Evolutionary conservation across 2,888 invertebrate genomes (phyloP), one percentile per base, ranked within the genome.

Genomic region (Falcaria lacertinaria): DNA sequence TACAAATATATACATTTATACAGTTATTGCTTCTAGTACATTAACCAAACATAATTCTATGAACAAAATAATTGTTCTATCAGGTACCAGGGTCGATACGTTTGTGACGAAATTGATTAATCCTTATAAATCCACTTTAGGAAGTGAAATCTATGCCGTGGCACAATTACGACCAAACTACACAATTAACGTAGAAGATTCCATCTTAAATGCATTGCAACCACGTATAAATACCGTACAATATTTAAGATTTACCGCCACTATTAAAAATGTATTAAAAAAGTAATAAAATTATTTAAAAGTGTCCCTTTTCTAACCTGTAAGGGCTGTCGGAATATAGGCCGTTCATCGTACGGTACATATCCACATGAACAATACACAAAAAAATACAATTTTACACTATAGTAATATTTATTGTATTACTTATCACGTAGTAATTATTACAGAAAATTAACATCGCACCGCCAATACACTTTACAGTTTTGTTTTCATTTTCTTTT

Each of bases 341-440:
- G 48, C 87, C 85, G 54, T 87, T 86, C 69, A 86, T 78, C 15
- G 75, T 69, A 41, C 79, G 73, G 66, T 82, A 86, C 88, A 89
- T 89, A 67, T 65, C 80, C 44, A 57, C 59, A 52, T 47, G 19
- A 39, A 55, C 43, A 54, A 58, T 47, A 51, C 50, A 48, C 47
- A 34, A 53, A 54, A 57, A 52, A 59, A 48, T 61, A 66, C 61
- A 59, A 43, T 54, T 60, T 59, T 50, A 74, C 55, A 54, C 53
- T 60, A 55, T 57, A 53, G 47, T 55, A 61, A 41, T 45, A 52
- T 46, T 51, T 44, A 54, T 50, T 54, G 47, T 49, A 51, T 45
- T 57, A 42, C 50, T 54, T 57, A 56, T 50, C 52, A 41, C 47
- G 13, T 47, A n/a, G n/a, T n/a, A 45, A 47, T 47, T 44, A 45